Evolutionary conservation across 2,888 invertebrate genomes (phyloP).

Genomic region (Pycnomerus fuliginosus): DNA sequence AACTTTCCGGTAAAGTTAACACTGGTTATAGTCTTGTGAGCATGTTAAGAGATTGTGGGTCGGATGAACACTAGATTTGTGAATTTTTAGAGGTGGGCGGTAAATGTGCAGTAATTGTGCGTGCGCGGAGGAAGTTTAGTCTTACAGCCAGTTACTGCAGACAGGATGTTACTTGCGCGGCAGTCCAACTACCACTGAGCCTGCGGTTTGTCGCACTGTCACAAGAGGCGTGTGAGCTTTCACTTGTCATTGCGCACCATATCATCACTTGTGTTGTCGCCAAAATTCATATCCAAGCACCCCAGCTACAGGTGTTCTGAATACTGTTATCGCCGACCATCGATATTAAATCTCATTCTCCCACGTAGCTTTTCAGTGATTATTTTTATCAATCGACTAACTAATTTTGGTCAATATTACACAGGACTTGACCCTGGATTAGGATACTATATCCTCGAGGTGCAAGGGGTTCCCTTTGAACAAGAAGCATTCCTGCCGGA

Average conservation of each 20-base stretch:
- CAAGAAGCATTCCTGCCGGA: no score
- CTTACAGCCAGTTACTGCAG: slow-evolving; percentile 37
- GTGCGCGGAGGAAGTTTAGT: slow-evolving; percentile 30
- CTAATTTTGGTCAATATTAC: slow-evolving; percentile 17
- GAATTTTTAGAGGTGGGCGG: slow-evolving; percentile 21
- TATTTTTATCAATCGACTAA: slow-evolving; percentile 6
- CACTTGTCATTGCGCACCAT: slow-evolving; percentile 44
- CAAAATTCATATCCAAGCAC: no score
- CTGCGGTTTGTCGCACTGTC: slow-evolving; percentile 46
- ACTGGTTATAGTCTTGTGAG: slow-evolving; percentile 17
- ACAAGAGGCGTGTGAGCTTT: slow-evolving; percentile 45
- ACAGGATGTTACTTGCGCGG: slow-evolving; percentile 42
- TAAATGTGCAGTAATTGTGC: slow-evolving; percentile 24
- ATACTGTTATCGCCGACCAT: slow-evolving; percentile 16
- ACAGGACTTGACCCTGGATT: no score
- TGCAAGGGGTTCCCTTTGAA: no score
- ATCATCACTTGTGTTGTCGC: slow-evolving; percentile 6
- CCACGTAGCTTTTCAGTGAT: slow-evolving; percentile 14
- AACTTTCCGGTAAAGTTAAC: slow-evolving; percentile 1
- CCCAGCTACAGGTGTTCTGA: slow-evolving; percentile 17
- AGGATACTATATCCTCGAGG: no score
- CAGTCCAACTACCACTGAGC: slow-evolving; percentile 46
- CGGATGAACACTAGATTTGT: slow-evolving; percentile 20
- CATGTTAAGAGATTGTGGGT: slow-evolving; percentile 13
- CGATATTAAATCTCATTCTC: slow-evolving; percentile 14